Conservation (phyloP, 1,140 invertebrate species). For the Colletes latitarsis region DNA sequence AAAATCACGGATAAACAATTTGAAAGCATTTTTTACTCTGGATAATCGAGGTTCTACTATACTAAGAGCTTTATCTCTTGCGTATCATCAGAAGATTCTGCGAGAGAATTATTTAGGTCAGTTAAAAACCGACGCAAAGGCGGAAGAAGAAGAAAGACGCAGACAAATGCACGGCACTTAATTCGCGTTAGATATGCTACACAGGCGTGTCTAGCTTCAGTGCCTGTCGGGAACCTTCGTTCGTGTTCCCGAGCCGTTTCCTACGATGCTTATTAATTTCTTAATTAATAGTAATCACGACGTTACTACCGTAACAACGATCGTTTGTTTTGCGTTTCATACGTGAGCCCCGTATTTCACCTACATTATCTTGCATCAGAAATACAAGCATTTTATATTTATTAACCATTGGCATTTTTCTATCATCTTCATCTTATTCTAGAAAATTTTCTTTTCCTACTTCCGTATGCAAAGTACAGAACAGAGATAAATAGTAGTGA, state of each 20-base stretch:
- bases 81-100: neutral
- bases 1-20: too few species aligned
- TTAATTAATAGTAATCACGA: conserved; percentile 57
- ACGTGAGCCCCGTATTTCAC: neutral
- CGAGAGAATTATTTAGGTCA: conserved; percentile 32
- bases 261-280: conserved; percentile 52
- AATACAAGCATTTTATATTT: neutral
- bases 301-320: conserved; percentile 27
- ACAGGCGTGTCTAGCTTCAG: conserved; percentile 35
- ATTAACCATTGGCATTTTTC: neutral
- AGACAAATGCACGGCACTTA: conserved; percentile 54
- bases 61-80: too few species aligned
- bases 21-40: too few species aligned
- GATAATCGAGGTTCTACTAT: too few species aligned
- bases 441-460: too few species aligned
- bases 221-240: conserved; percentile 30
- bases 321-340: conserved; percentile 11
- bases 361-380: neutral
- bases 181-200: conserved; percentile 49
- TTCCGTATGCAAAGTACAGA: too few species aligned
- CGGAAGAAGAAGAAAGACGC: conserved; percentile 32
- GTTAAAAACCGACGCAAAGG: conserved; percentile 27
- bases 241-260: conserved; percentile 21
- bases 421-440: neutral
- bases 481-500: too few species aligned